Base-by-base conservation (phyloP, 2,113 vertebrate species). In the Bathybates hornii region DNA sequence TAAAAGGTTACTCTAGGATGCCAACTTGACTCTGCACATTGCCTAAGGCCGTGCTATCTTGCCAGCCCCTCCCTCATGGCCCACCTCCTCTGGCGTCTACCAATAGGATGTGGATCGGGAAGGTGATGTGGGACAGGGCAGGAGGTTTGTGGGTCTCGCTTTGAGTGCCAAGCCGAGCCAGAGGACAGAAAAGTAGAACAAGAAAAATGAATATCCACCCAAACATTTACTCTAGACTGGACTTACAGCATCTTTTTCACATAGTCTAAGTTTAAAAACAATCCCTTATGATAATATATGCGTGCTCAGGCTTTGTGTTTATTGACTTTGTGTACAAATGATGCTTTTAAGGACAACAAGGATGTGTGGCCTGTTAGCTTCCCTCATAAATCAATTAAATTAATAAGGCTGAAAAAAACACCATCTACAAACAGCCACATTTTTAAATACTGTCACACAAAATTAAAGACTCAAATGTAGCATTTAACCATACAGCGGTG, bases 1-100 rank as follows among this genome's bases (percentile, higher is more conserved):
- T 92, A 88, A 94, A 94, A 94, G 94, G 94, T 94, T 94, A 92
- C 89, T 87, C 84, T 6, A 19, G 84, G 93, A 93, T 89, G 93
- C 93, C 94, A 93, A 82, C 90, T 84, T 45, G 80, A 89, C 78
- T 68, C 54, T 85, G 66, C 73, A 38, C 87, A 56, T 85, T 14
- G 86, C 92, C 89, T 48, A 6, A 45, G 89, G 92, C 89, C 61
- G 17, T 12, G 27, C 80, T 71, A 5, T 29, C 63, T 59, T 56
- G 16, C 84, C 82, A 76, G 45, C 54, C 59, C 24, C 63, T 80
- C 53, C 81, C 79, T 71, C 21, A 2, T 3, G 12, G 16, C 45
- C 82, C 71, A 80, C 57, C 81, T 87, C 59, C 63, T 86, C 71
- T 81, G 83, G 57, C 71, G 2, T 82, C 56, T 0, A 14, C 83